These are phyloP conservation scores for Ciconia stormi DNA, from an alignment of 2,113 vertebrate genomes.

Conservation along the genomic window DNA sequence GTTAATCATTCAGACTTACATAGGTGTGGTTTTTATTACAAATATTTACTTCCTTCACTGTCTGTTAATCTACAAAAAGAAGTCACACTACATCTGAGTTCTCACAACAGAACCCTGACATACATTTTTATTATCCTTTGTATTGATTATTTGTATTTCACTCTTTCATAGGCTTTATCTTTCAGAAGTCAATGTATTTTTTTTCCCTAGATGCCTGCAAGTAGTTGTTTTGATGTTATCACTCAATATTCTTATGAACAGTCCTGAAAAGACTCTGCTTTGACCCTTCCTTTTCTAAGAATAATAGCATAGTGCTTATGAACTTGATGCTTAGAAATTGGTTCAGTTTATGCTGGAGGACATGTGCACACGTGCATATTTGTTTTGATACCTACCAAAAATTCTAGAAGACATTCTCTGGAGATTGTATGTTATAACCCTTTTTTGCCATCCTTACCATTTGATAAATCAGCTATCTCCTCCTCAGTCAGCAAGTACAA, in stretches of 20 bases:
- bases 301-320: background rate
- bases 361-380: background rate
- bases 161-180: background rate
- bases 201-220: background rate
- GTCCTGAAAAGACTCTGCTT: background rate
- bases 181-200: background rate
- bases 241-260: background rate
- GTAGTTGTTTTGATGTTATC: background rate
- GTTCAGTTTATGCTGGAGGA: background rate
- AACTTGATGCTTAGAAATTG: background rate
- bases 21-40: background rate
- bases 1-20: background rate
- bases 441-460: background rate
- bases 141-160: background rate
- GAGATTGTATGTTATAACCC: background rate
- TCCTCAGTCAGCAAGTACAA: background rate
- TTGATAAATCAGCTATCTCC: background rate
- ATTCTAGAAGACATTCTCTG: background rate
- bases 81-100: background rate
- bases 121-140: background rate
- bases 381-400: background rate
- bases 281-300: background rate
- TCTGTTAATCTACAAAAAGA: background rate
- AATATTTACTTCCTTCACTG: background rate
- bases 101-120: background rate